Percentiles rank a stretch among this genome's conserved stretches.
These are phyloP conservation scores for Corydoras maculifer DNA, from an alignment of 2,113 vertebrate genomes.

Conservation along the genomic window DNA sequence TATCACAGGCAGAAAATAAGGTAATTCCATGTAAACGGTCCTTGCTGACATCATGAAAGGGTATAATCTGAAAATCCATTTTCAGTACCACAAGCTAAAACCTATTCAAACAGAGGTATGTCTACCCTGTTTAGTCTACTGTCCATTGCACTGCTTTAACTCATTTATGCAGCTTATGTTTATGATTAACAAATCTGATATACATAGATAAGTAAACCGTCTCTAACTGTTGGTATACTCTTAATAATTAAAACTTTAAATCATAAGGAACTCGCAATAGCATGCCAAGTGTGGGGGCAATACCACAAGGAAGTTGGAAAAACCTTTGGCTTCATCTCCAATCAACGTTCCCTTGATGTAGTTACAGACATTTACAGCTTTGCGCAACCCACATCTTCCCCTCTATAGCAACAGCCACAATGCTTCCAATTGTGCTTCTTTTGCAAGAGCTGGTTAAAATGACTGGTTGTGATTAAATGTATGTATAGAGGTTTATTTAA, in stretches of 20 bases:
- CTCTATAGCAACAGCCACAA: background rate
- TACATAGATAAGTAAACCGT: background rate
- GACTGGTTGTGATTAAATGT: background rate
- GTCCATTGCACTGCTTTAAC: background rate
- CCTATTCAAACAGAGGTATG: background rate
- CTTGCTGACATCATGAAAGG: background rate
- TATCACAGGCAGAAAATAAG: constrained; percentile 12
- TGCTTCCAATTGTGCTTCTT: background rate
- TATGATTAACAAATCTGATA: background rate
- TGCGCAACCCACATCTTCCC: no score
- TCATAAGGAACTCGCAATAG: no score
- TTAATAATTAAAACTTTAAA: no score
- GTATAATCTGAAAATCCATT: constrained; percentile 23
- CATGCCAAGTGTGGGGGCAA: no score
- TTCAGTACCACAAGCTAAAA: constrained; percentile 6
- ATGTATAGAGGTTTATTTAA: background rate
- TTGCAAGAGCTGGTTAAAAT: background rate
- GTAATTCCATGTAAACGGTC: constrained; percentile 4
- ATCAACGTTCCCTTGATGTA: no score
- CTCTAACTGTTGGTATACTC: no score
- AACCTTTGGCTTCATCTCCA: no score
- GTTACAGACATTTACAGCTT: no score
- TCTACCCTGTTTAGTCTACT: constrained; percentile 18
- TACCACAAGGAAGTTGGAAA: no score
- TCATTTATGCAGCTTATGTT: constrained; percentile 4